Conservation (phyloP, 2,888 invertebrate genomes). For the Apotomis capreana region DNA sequence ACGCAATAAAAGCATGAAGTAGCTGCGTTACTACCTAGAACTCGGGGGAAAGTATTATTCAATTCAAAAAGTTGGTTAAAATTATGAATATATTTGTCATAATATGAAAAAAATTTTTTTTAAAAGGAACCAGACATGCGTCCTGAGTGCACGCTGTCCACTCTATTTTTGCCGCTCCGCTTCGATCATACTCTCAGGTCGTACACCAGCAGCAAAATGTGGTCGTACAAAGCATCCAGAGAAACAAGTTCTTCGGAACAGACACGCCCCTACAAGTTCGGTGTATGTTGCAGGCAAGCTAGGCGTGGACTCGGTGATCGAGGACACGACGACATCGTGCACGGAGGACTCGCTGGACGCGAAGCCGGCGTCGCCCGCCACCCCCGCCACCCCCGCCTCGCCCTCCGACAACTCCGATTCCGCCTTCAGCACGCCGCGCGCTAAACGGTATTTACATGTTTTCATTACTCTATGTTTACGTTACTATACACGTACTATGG, state of each 20-base stretch:
- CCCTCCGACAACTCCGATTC: conserved; percentile 80
- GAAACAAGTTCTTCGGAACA: not conserved
- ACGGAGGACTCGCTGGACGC: conserved; percentile 90
- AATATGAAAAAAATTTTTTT: too few relatives aligned
- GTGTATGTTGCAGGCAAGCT: conserved; percentile 69
- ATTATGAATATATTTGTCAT: too few relatives aligned
- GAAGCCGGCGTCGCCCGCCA: conserved; percentile 73
- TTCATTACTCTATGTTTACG: not conserved
- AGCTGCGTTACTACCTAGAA: too few relatives aligned
- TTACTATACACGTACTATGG: too few relatives aligned
- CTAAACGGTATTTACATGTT: conserved; percentile 69
- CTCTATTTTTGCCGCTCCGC: too few relatives aligned
- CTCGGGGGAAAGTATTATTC: too few relatives aligned
- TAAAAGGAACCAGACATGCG: too few relatives aligned
- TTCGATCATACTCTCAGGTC: too few relatives aligned
- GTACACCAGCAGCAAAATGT: too few relatives aligned
- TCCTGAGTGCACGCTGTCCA: too few relatives aligned
- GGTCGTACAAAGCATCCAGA: not conserved
- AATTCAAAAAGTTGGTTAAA: too few relatives aligned
- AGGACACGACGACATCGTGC: conserved; percentile 88
- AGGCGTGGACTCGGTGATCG: conserved; percentile 85
- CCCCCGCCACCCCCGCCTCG: conserved; percentile 73
- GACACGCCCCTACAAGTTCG: not conserved
- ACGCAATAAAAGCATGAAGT: too few relatives aligned
- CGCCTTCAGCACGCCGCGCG: conserved; percentile 79